phyloP scores from a whole-genome alignment of 2,888 invertebrate species.

The Poecilus cupreus region DNA sequence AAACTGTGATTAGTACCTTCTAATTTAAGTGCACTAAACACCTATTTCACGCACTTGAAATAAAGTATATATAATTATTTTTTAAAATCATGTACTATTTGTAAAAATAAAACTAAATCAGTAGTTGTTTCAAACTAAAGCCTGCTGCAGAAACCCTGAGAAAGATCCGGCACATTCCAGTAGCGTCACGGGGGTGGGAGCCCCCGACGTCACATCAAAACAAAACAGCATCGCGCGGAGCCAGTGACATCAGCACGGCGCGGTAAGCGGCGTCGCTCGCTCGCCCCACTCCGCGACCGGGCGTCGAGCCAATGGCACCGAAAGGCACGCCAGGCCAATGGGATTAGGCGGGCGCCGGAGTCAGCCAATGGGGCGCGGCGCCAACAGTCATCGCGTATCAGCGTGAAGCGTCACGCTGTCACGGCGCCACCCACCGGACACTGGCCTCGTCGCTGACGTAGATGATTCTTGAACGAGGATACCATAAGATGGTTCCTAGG shows the following conservation, averaged over 20 bases:
- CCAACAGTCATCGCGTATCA: neutral
- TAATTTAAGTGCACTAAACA: too few species aligned
- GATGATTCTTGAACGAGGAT: too few species aligned
- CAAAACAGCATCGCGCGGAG: neutral
- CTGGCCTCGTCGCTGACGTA: neutral
- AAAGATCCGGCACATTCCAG: neutral
- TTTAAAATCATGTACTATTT: too few species aligned
- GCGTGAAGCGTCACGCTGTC: conserved; percentile 19
- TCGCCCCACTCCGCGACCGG: neutral
- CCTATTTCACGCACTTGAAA: too few species aligned
- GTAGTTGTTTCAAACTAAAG: too few species aligned
- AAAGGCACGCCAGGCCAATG: conserved; percentile 55
- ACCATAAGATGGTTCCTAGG: too few species aligned
- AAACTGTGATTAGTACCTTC: too few species aligned
- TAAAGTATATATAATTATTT: too few species aligned
- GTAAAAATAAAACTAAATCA: too few species aligned
- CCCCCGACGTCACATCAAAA: conserved; percentile 26
- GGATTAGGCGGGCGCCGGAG: conserved; percentile 33
- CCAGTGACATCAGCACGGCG: neutral
- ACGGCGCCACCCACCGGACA: neutral
- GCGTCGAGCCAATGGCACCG: conserved; percentile 48
- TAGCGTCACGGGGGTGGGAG: neutral
- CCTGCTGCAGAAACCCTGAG: too few species aligned
- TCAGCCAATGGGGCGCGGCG: conserved; percentile 37
- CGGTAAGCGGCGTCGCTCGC: neutral